phyloP scores from a whole-genome alignment of 2,113 vertebrate genomes.

The Ceratotherium simum region DNA sequence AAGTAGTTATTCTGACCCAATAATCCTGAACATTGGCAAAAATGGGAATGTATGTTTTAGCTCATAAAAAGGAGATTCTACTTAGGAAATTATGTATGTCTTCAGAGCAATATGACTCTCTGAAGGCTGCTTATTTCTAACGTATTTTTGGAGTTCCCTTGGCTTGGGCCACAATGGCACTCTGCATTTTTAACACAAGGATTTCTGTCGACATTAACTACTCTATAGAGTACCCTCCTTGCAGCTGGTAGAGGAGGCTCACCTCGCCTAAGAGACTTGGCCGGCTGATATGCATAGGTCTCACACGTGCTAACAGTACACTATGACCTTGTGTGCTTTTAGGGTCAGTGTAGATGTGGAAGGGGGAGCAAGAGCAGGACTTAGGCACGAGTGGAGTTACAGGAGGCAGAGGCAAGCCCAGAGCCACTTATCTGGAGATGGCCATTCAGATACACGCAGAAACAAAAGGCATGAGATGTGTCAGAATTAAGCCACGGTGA shows the following conservation, averaged over 20 bases:
- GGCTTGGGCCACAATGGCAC: neutral
- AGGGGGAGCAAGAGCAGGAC: neutral
- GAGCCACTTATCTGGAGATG: neutral
- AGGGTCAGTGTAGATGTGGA: neutral
- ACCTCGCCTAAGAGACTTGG: neutral
- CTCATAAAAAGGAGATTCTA: neutral
- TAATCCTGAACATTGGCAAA: slow-evolving; percentile 58
- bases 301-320: neutral
- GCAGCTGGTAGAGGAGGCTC: neutral
- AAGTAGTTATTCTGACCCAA: slow-evolving; percentile 53
- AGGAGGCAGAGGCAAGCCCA: neutral
- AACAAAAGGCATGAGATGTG: too few relatives aligned
- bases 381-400: neutral
- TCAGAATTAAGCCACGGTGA: neutral
- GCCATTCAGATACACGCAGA: neutral
- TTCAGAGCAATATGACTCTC: neutral
- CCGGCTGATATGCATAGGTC: neutral
- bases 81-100: slow-evolving; percentile 28
- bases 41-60: slow-evolving; percentile 34
- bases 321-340: neutral
- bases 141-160: slow-evolving; percentile 4
- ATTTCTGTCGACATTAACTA: neutral
- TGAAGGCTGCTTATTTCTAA: neutral
- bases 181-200: slow-evolving; percentile 35
- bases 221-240: neutral